phyloP scores from a whole-genome alignment of 2,797 vertebrate species.

The Hephaestus fuliginosus region DNA sequence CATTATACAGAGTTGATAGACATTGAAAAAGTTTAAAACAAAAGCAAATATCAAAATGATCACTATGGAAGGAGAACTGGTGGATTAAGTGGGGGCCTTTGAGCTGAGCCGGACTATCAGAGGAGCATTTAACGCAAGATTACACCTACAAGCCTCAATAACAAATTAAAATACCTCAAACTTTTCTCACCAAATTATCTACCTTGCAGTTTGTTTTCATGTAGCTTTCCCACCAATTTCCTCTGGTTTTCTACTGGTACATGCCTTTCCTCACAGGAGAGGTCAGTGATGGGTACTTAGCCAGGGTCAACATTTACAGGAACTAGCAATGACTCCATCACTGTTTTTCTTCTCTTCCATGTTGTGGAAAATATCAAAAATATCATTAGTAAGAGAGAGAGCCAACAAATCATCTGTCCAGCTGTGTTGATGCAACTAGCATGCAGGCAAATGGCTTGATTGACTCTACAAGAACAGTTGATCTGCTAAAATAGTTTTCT shows the following conservation, averaged over 20 bases:
- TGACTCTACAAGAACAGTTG: neutral
- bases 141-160: neutral
- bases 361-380: neutral
- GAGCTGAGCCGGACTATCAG: neutral
- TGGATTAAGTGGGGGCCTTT: neutral
- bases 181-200: neutral
- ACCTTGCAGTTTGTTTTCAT: neutral
- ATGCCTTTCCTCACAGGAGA: slow-evolving; percentile 51
- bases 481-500: too few species aligned
- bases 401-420: neutral
- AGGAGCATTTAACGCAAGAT: neutral
- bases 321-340: slow-evolving; percentile 21
- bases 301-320: slow-evolving; percentile 68
- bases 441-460: neutral
- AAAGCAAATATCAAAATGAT: too few species aligned
- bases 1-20: too few species aligned
- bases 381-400: neutral
- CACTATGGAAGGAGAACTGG: neutral
- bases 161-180: neutral
- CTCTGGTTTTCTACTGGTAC: slow-evolving; percentile 36
- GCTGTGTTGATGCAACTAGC: neutral
- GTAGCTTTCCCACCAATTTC: neutral
- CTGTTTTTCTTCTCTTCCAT: slow-evolving; percentile 23
- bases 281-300: slow-evolving; percentile 38
- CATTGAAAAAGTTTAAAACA: too few species aligned